A percentile compares a stretch with the other conserved stretches of the same genome.
Evolutionary conservation across 2,888 invertebrate species (phyloP).

Genomic region (Coelogynopora nodosa): DNA sequence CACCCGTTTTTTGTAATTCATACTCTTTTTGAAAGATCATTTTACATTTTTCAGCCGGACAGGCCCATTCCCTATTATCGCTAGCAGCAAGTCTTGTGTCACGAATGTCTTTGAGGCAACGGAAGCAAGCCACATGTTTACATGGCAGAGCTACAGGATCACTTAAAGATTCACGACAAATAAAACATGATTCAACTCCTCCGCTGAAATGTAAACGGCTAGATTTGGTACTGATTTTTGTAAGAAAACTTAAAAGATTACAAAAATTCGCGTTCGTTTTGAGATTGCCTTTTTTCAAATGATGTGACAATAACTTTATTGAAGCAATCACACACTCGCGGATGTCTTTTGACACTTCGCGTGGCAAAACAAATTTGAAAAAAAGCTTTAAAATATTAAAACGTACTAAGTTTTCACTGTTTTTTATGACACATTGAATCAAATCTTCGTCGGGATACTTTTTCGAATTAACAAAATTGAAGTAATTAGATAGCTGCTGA

Average conservation of each 20-base stretch:
- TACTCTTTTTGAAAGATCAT: background rate
- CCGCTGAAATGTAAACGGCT: background rate
- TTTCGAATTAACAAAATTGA: background rate
- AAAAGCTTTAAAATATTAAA: background rate
- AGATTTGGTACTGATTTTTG: background rate
- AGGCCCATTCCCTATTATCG: background rate
- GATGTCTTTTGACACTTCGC: background rate
- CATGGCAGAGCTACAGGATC: background rate
- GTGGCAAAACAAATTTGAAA: background rate
- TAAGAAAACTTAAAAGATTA: background rate
- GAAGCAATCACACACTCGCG: background rate
- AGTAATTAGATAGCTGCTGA: background rate
- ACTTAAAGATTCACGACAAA: background rate
- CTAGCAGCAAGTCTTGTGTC: background rate
- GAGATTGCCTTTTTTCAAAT: background rate
- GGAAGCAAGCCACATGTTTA: background rate
- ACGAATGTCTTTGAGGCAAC: background rate
- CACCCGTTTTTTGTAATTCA: background rate
- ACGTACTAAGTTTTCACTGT: background rate
- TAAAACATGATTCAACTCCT: conserved; percentile 9
- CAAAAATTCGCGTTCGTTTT: no score
- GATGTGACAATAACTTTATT: background rate
- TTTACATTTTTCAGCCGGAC: background rate
- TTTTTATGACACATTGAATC: background rate
- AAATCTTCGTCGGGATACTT: background rate